A percentile compares a stretch with the other conserved stretches of the same genome.
Evolutionary conservation across 1,140 invertebrate species (phyloP).

Genomic region (Tetraneura akinire): DNA sequence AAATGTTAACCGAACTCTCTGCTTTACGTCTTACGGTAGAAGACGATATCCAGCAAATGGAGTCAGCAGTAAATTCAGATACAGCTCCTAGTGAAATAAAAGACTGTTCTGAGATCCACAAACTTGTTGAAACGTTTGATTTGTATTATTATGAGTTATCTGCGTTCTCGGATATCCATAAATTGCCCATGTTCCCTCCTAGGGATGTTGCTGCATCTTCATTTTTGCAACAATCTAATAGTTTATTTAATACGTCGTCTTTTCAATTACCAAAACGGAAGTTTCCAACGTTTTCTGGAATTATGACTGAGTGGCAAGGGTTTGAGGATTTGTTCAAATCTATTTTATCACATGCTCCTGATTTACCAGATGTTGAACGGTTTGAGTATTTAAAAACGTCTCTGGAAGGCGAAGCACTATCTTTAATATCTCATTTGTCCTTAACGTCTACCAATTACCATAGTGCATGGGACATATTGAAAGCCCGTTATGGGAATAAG

Average conservation of each 20-base stretch:
- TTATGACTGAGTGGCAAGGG: not conserved
- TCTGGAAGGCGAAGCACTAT: not conserved
- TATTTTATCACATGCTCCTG: not conserved
- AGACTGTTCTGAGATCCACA: no score
- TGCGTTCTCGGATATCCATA: not conserved
- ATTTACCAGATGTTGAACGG: not conserved
- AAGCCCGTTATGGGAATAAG: not conserved
- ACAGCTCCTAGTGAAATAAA: no score
- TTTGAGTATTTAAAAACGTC: not conserved
- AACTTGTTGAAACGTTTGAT: not conserved
- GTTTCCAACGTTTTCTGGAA: no score
- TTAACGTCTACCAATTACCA: not conserved
- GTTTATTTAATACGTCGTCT: no score
- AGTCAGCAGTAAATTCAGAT: not conserved
- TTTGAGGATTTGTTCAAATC: not conserved
- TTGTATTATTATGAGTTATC: not conserved
- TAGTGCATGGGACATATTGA: not conserved
- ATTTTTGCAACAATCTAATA: no score
- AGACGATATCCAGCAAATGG: not conserved
- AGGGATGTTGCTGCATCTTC: not conserved
- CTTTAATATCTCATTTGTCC: not conserved
- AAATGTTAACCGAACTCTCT: not conserved
- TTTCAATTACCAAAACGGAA: no score
- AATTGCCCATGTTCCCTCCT: accelerated
- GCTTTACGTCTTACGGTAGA: not conserved